Evolutionary conservation across 1,140 invertebrate species (phyloP).

Genomic region (Caenorhabditis briggsae): DNA sequence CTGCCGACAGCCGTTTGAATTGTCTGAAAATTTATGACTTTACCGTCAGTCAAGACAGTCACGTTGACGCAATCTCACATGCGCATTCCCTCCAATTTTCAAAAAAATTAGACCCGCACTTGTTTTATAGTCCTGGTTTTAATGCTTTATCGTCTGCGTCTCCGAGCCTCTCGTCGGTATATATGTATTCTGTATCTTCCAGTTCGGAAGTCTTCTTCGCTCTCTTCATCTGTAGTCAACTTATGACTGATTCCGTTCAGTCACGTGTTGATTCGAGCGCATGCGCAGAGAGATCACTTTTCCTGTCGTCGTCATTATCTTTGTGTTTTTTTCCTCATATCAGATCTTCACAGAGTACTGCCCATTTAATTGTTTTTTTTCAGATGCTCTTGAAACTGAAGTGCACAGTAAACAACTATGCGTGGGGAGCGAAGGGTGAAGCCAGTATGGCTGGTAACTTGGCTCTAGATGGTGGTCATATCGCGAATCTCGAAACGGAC

Average conservation of each 20-base stretch:
- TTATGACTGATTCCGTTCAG: conserved; percentile 34
- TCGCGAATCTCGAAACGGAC: not conserved
- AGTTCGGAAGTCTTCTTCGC: conserved; percentile 38
- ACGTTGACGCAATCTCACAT: conserved; percentile 47
- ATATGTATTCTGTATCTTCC: conserved; percentile 47
- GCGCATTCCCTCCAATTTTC: not conserved
- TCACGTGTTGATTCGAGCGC: conserved; percentile 32
- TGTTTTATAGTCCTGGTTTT: conserved; percentile 47
- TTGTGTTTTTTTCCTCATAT: not conserved
- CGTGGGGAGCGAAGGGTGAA: conserved; percentile 24
- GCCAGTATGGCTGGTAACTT: conserved; percentile 37
- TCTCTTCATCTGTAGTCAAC: not conserved
- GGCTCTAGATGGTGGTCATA: conserved; percentile 27
- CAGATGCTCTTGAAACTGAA: conserved; percentile 45
- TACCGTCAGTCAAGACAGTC: not conserved
- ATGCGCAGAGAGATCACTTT: conserved; percentile 18
- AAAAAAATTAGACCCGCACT: not conserved
- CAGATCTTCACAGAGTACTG: not conserved
- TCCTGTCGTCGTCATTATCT: conserved; percentile 15
- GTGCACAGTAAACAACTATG: conserved; percentile 46
- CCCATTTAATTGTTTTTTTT: not conserved
- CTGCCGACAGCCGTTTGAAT: not conserved
- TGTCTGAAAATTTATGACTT: conserved; percentile 40
- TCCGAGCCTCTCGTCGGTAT: conserved; percentile 31
- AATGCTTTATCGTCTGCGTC: not conserved